Conservation (phyloP, 2,888 invertebrate species). For the Lacanobia oleracea region DNA sequence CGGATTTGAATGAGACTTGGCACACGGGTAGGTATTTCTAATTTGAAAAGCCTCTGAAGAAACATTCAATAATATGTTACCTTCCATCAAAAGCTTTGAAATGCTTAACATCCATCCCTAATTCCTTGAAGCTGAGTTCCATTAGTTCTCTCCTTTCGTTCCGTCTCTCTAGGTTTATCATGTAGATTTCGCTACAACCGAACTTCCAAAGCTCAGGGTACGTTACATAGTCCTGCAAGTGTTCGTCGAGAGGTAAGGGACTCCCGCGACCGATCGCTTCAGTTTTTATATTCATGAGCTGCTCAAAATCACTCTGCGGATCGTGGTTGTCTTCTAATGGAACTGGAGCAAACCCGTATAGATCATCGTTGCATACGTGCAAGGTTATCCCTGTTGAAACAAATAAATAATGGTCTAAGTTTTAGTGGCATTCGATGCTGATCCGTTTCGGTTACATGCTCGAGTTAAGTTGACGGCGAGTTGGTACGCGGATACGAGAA, state of each 20-base stretch:
- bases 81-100: constrained; percentile 97
- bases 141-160: constrained; percentile 95
- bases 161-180: constrained; percentile 97
- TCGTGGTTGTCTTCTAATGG: constrained; percentile 94
- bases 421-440: background rate
- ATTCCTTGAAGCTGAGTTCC: constrained; percentile 94
- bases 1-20: background rate
- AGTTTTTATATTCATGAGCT: constrained; percentile 94
- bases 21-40: no score
- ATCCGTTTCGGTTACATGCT: background rate
- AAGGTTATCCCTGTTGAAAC: constrained; percentile 70
- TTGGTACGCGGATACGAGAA: no score
- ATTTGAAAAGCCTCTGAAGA: no score
- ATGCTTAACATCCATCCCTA: constrained; percentile 94
- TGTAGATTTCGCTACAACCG: constrained; percentile 95
- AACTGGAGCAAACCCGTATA: constrained; percentile 95
- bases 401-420: background rate
- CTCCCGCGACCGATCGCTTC: constrained; percentile 92
- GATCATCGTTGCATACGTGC: constrained; percentile 94
- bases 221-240: constrained; percentile 77
- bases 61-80: constrained; percentile 80
- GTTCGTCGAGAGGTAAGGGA: constrained; percentile 82
- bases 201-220: constrained; percentile 91
- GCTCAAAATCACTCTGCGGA: constrained; percentile 92
- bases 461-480: no score